Base-by-base conservation (phyloP, 2,888 invertebrate species). In the Phengaris arion region DNA sequence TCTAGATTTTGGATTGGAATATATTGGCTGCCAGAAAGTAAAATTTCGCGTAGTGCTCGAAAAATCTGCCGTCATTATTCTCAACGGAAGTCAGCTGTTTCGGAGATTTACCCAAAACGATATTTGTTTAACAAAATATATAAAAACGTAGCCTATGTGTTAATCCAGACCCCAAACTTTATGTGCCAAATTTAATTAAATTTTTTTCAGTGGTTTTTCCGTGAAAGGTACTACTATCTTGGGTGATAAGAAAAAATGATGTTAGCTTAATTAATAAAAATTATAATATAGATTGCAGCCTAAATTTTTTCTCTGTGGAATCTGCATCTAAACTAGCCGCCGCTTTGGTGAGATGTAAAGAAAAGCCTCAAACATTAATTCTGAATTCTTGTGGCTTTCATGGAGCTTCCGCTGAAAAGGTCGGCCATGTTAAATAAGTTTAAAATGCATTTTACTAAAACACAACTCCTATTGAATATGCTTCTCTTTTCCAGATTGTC, bases 221-320 rank as follows among this genome's bases (percentile, higher is more conserved):
- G 35, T 35, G 35, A 35, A 35, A 35, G 35, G 4, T 4, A 35
- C 35, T 35, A 35, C 4, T 35, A 35, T 35, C 0, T 35, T 2
- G 2, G 4, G 35, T 35, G 35, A 35, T 35, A 4, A 35, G 35
- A 35, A 57, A n/a, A 57, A 57, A 57, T n/a, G 5, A 55, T n/a
- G 15, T n/a, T 57, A 57, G n/a, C n/a, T 15, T 13, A 12, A n/a
- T 55, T 59, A 15, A 15, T 15, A 8, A 54, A 12, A 12, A 13
- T 57, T n/a, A 59, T 59, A 22, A 2, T 59, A 9, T 10, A 94
- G 94, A 95, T 89, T 88, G 96, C 78, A 94, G 95, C 79, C 83
- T 96, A 76, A 96, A 96, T 82, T 95, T 95, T 8, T 89, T 96
- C 86, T 91, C 94, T 3, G 89, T 95, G 68, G 90, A 93, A 10